These are phyloP conservation scores for Cyanoliseus patagonus DNA, from an alignment of 2,113 vertebrate species.

Conservation along the genomic window DNA sequence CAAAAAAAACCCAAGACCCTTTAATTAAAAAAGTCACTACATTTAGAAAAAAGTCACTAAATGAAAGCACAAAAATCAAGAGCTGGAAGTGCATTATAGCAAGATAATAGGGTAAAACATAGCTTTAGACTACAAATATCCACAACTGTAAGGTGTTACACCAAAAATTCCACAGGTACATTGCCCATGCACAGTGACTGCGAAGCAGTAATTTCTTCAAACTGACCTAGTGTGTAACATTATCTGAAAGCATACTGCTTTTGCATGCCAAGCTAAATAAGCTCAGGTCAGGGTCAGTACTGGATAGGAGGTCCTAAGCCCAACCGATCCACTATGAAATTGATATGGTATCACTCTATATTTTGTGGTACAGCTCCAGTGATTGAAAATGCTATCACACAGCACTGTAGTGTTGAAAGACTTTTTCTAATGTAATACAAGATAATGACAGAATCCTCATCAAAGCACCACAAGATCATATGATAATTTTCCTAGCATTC, in stretches of 20 bases:
- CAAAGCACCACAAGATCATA: not conserved
- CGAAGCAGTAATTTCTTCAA: not conserved
- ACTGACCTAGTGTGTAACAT: not conserved
- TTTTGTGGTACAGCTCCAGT: not conserved
- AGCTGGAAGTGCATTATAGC: not conserved
- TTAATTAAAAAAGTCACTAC: not conserved
- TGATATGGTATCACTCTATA: accelerated
- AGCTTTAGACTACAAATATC: not conserved
- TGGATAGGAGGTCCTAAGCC: not conserved
- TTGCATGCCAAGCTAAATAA: not conserved
- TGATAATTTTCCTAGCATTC: not conserved
- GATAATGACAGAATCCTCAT: not conserved
- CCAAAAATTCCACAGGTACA: not conserved
- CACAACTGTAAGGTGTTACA: not conserved
- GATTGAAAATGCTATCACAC: not conserved
- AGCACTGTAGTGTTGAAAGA: not conserved
- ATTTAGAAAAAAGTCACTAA: not conserved
- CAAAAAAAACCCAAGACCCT: not conserved
- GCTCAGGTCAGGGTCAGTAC: not conserved
- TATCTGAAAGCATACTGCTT: not conserved
- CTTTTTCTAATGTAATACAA: not conserved
- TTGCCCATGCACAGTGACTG: not conserved
- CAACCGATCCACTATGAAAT: not conserved
- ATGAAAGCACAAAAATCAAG: not conserved
- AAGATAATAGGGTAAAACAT: not conserved